Conservation (phyloP, 2,797 vertebrate species). For the Myoxocephalus aenaeus region DNA sequence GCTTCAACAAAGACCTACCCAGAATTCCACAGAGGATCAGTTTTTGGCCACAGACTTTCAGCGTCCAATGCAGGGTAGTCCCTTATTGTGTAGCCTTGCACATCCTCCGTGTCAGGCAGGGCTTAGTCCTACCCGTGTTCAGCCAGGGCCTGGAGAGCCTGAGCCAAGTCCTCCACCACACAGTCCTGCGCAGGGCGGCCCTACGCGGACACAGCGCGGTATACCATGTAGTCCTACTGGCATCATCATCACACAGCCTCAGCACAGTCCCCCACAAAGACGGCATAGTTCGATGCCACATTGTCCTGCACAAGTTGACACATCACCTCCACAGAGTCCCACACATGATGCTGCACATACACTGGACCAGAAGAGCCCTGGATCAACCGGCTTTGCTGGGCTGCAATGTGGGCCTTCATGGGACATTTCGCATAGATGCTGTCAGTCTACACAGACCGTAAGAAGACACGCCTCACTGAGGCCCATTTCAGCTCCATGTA, state of each 20-base stretch:
- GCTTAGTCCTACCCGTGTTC: constrained; percentile 1
- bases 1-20: constrained; percentile 4
- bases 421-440: constrained; percentile 27
- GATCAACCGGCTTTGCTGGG: constrained; percentile 31
- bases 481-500: constrained; percentile 72
- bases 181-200: constrained; percentile 22
- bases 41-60: constrained; percentile 6
- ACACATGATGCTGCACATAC: constrained; percentile 38
- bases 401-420: constrained; percentile 11
- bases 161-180: constrained; percentile 4
- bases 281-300: neutral
- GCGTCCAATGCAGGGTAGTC: constrained; percentile 6
- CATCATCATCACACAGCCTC: constrained; percentile 6
- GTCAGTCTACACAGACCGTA: constrained; percentile 4
- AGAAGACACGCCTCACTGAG: constrained; percentile 1
- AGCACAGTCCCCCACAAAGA: constrained; percentile 10
- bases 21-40: constrained; percentile 15
- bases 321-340: constrained; percentile 31
- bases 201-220: neutral
- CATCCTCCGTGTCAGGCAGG: constrained; percentile 10
- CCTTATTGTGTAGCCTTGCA: constrained; percentile 13
- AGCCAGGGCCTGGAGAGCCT: constrained; percentile 6
- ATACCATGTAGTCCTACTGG: constrained; percentile 6
- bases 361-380: constrained; percentile 60
- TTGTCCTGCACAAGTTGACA: constrained; percentile 25